phyloP scores from a whole-genome alignment of 2,113 vertebrate genomes.

The Labeo catla region DNA sequence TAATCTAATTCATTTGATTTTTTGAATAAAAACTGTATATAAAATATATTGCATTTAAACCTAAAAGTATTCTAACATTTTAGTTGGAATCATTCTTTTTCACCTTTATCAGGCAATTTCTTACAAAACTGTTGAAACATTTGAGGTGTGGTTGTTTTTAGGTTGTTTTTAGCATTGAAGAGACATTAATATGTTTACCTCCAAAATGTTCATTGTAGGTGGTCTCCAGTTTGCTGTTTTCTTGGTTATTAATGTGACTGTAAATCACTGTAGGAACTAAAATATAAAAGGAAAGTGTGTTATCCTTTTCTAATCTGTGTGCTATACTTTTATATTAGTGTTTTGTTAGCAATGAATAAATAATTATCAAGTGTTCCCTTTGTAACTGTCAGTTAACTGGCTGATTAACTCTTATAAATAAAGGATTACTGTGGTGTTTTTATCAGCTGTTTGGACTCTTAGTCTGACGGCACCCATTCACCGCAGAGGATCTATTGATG shows the following conservation, averaged over 20 bases:
- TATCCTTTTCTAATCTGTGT: not conserved
- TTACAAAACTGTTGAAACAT: conserved; percentile 69
- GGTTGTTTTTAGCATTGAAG: conserved; percentile 68
- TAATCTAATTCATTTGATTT: not conserved
- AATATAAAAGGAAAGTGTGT: conserved; percentile 40
- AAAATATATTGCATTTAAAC: not conserved
- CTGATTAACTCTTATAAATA: not conserved
- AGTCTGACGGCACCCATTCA: not conserved
- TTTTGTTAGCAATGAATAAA: not conserved
- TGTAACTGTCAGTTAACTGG: not conserved
- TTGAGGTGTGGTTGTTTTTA: conserved; percentile 69
- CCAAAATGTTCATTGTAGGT: conserved; percentile 76
- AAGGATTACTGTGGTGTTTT: not conserved
- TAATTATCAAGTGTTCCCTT: not conserved
- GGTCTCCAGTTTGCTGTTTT: conserved; percentile 67
- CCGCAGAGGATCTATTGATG: not conserved
- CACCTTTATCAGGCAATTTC: conserved; percentile 70
- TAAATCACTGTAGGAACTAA: conserved; percentile 75
- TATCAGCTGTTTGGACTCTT: not conserved
- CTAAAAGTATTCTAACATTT: not conserved
- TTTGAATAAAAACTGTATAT: too few species aligned
- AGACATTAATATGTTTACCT: conserved; percentile 64
- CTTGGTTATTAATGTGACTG: conserved; percentile 69
- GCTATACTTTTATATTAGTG: not conserved
- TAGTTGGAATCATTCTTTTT: conserved; percentile 16